Base-by-base conservation (phyloP, 2,888 invertebrate species). In the Pseudoips prasinana region DNA sequence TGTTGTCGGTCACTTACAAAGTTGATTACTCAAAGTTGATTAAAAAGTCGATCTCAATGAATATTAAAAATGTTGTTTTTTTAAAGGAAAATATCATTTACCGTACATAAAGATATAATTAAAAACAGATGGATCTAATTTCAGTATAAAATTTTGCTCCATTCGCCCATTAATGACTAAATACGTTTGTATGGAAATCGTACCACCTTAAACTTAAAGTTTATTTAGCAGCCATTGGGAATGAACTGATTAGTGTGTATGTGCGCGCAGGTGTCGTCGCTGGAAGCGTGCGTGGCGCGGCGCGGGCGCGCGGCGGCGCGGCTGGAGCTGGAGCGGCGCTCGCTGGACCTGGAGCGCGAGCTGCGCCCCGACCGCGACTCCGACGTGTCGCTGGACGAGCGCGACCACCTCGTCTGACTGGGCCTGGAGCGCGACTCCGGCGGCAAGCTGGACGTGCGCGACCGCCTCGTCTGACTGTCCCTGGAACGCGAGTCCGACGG, bases 301-400 rank as follows among this genome's bases (percentile, higher is more conserved):
- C 57, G 54, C 64, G 55, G 51, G 54, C 31, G 44, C 58, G 40
- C 5, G 62, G 63, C 46, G 70, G 66, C 46, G 70, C 79, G 81
- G 28, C 74, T 75, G 39, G 89, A 87, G 70, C 77, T 82, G 46
- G 89, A 87, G 75, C 80, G 89, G 10, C 89, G 88, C 72, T 75
- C 75, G 55, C 82, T 89, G 47, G 89, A 89, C 74, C 78, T 89
- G 46, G 89, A 89, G 74, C 82, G 86, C 37, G 87, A 88, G 59
- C 74, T 86, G 65, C 82, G 87, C 29, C 67, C 69, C 59, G 81
- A 75, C 59, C 73, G 77, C 56, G 78, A 76, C 74, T 80, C 82
- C 37, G 83, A 84, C 77, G 80, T 72, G 47, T 79, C 81, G 61
- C 84, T 84, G 61, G 85, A 87, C 73, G 86, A 84, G 62, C 78